Evolutionary conservation across 2,888 invertebrate species (phyloP), one percentile per base, ranked within the genome.

Genomic region (Drosophila yooni): DNA sequence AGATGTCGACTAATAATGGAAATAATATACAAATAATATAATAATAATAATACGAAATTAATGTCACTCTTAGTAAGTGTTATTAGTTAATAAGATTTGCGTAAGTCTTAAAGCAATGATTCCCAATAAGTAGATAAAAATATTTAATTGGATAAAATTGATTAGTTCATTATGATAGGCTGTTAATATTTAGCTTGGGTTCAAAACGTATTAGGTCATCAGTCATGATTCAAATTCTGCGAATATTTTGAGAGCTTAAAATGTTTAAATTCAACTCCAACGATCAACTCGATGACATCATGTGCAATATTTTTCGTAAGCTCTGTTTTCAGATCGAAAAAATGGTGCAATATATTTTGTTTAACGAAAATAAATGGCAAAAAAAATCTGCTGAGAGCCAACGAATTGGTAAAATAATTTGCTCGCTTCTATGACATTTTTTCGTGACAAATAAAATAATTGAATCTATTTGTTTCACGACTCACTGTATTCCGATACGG

Each of bases 251-350:
- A 38, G 25, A 54, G 25, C 54, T 33, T 48, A 21, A 5, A 36
- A 21, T 13, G 29, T 11, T 27, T 54, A 4, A 60, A 27, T 36
- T 15, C 15, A 3, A 4, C 46, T 8, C 7, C 15, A 25, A 10
- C 21, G 15, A n/a, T 11, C 11, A 50, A 33, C 33, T 48, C 8
- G 51, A 57, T 75, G 61, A 75, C 62, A 59, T 75, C 77, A 75
- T 76, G 10, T 51, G 46, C 59, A 11, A 63, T 29, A 43, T 25
- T 25, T 46, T 46, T 25, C 21, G 8, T 13, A 15, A 25, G 8
- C 21, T 46, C 2, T 21, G 25, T 43, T 43, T 46, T 15, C 21
- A 46, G 25, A 25, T 25, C 15, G 21, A 15, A n/a, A 11, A 43
- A 43, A 0, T 43, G 13, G 4, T 34, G 13, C 34, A 13, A 34